A percentile compares a stretch with the other conserved stretches of the same genome.
These are phyloP conservation scores for Uria lomvia DNA, from an alignment of 2,113 vertebrate species.

Conservation along the genomic window DNA sequence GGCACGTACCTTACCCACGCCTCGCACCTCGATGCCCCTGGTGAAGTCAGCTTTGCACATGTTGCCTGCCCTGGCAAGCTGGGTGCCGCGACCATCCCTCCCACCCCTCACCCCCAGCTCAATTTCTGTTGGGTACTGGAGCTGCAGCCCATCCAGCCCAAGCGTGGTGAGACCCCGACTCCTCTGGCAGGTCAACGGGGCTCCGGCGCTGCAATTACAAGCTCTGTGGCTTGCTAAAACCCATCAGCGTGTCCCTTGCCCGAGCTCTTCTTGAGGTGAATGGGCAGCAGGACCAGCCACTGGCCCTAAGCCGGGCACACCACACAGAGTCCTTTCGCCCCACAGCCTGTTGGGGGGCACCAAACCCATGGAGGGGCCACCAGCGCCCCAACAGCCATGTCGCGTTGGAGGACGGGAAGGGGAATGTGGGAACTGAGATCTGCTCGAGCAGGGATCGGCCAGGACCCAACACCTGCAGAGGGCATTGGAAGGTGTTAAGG, in stretches of 20 bases:
- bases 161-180: background rate
- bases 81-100: rapidly evolving
- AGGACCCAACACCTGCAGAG: rapidly evolving
- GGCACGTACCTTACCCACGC: rapidly evolving
- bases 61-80: background rate
- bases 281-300: rapidly evolving
- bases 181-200: background rate
- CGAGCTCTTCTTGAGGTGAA: background rate
- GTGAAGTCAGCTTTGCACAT: rapidly evolving
- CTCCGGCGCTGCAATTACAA: background rate
- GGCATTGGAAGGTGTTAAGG: background rate
- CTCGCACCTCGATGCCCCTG: rapidly evolving
- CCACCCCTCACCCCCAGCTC: background rate
- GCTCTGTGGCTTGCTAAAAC: background rate
- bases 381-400: rapidly evolving
- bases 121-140: rapidly evolving
- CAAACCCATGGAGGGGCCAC: rapidly evolving
- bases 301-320: background rate
- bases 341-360: background rate
- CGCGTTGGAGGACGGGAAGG: background rate
- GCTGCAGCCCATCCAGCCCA: background rate
- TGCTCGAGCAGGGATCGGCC: background rate
- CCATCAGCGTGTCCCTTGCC: background rate
- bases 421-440: background rate
- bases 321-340: background rate